Evolutionary conservation across 2,797 vertebrate genomes (phyloP).

Genomic region (Streptopelia turtur): DNA sequence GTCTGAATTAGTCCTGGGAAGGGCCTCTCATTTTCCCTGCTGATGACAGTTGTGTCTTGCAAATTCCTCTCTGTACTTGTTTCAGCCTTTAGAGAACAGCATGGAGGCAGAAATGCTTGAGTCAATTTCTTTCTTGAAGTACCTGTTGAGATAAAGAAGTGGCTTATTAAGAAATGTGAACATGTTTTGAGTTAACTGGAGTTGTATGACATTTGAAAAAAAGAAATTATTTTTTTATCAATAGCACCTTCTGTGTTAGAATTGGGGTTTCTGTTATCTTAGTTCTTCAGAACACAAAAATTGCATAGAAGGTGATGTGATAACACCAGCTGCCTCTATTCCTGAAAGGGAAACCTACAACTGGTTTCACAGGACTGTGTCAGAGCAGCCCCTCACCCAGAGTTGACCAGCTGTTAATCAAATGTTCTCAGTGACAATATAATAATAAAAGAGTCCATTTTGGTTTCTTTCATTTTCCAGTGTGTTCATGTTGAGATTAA

Average conservation of each 20-base stretch:
- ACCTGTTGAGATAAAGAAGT: not conserved
- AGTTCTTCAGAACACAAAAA: not conserved
- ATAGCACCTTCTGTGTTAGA: not conserved
- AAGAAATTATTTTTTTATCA: not conserved
- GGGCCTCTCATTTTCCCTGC: not conserved
- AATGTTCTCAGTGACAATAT: not conserved
- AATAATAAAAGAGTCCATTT: not conserved
- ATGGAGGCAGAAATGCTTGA: not conserved
- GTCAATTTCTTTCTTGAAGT: not conserved
- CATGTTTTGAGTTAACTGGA: not conserved
- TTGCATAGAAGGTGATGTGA: not conserved
- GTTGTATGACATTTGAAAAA: not conserved
- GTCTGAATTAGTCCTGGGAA: not conserved
- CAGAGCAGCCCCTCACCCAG: not conserved
- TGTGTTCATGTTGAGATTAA: not conserved
- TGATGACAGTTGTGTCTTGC: not conserved
- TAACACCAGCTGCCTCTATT: not conserved
- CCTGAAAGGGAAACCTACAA: not conserved
- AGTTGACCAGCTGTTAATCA: not conserved
- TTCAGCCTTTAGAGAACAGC: not conserved
- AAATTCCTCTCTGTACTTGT: not conserved
- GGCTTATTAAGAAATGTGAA: not conserved
- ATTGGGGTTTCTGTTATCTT: accelerated
- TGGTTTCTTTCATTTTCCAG: not conserved
- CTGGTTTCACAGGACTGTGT: not conserved